These are phyloP conservation scores for Drosophila santomea DNA, from an alignment of 1,140 invertebrate genomes.

Conservation along the genomic window DNA sequence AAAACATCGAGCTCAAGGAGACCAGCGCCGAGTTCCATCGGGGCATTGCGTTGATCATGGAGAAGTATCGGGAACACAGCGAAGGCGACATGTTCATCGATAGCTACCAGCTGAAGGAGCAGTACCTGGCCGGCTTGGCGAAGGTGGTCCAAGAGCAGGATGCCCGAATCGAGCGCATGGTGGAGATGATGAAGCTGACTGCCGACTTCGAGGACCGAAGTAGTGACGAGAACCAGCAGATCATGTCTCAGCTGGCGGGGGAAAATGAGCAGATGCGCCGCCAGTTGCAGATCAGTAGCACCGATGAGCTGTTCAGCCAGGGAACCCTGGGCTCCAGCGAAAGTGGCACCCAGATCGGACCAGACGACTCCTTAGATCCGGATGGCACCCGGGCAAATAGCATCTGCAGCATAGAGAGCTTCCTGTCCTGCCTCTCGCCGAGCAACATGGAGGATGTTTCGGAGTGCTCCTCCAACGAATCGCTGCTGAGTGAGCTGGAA, in stretches of 20 bases:
- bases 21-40: conserved; percentile 42
- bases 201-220: conserved; percentile 38
- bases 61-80: conserved; percentile 56
- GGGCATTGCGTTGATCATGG: conserved; percentile 42
- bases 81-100: conserved; percentile 36
- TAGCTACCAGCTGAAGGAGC: conserved; percentile 32
- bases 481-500: conserved; percentile 24
- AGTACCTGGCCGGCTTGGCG: conserved; percentile 39
- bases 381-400: conserved; percentile 4
- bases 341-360: conserved; percentile 47
- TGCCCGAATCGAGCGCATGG: conserved; percentile 55
- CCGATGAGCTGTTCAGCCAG: conserved; percentile 24
- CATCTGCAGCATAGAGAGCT: conserved; percentile 43
- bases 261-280: conserved; percentile 59
- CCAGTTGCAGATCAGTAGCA: conserved; percentile 50
- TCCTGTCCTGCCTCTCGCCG: conserved; percentile 44
- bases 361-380: neutral
- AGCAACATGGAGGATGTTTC: neutral
- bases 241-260: conserved; percentile 30
- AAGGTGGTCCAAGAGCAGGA: conserved; percentile 37
- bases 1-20: conserved; percentile 57
- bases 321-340: conserved; percentile 12
- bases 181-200: conserved; percentile 36
- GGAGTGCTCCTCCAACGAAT: neutral
- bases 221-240: conserved; percentile 29